Conservation (phyloP, 1,140 invertebrate genomes). For the Ceratina australensis region DNA sequence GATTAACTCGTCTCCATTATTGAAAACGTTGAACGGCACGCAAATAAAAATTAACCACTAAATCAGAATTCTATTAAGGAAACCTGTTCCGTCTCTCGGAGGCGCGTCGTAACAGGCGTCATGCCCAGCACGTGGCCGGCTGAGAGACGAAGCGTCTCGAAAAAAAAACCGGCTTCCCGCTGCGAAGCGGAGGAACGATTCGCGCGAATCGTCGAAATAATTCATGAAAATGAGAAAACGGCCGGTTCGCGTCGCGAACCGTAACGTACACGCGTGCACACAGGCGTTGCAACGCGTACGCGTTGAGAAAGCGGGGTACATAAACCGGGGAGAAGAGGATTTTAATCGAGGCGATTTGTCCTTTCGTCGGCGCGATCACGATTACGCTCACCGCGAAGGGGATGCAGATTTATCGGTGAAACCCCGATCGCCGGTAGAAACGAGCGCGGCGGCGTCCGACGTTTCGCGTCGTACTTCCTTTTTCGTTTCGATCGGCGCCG, state of each 20-base stretch:
- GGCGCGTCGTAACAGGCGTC: neutral
- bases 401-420: constrained; percentile 49
- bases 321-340: neutral
- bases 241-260: neutral
- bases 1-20: neutral
- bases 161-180: neutral
- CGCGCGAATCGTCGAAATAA: neutral
- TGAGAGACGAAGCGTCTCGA: neutral
- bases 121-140: neutral
- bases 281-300: neutral
- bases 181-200: neutral
- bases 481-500: constrained; percentile 24
- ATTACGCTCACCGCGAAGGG: constrained; percentile 26
- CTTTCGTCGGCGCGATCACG: constrained; percentile 42
- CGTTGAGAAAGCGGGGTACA: no score
- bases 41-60: neutral
- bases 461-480: constrained; percentile 17
- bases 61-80: constrained; percentile 16
- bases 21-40: neutral
- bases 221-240: neutral
- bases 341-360: constrained; percentile 48
- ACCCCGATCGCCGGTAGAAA: constrained; percentile 28
- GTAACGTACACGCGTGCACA: neutral
- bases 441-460: no score
- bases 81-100: neutral